phyloP scores from a whole-genome alignment of 2,797 vertebrate genomes.

The Phoebastria nigripes region DNA sequence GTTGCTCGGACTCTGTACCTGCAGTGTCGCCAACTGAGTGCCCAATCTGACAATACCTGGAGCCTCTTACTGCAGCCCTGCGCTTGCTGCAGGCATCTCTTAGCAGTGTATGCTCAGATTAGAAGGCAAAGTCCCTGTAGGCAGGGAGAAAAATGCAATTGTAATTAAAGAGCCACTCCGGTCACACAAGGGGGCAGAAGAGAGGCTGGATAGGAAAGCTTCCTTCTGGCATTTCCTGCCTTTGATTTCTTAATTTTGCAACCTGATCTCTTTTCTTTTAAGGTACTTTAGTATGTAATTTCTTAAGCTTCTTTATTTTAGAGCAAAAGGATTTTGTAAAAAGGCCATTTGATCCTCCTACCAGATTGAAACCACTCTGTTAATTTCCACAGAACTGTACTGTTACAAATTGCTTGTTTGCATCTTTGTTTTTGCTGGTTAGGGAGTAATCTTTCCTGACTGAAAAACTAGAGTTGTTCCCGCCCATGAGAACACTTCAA shows the following conservation, averaged over 20 bases:
- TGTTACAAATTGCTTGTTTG: background rate
- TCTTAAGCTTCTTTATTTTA: constrained; percentile 9
- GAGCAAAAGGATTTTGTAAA: background rate
- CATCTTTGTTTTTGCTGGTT: background rate
- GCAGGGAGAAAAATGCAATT: accelerated
- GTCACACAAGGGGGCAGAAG: background rate
- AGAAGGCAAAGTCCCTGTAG: too few species aligned
- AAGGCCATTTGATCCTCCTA: constrained; percentile 7
- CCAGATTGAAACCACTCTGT: background rate
- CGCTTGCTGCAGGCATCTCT: background rate
- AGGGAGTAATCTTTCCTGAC: background rate
- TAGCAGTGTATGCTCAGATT: accelerated
- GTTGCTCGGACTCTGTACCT: background rate
- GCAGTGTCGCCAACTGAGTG: accelerated
- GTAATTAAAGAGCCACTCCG: accelerated
- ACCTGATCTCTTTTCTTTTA: background rate
- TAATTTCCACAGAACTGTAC: background rate
- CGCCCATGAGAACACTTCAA: background rate
- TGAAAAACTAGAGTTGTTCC: background rate
- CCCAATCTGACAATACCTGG: background rate
- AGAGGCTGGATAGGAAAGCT: background rate
- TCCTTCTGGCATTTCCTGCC: constrained; percentile 11
- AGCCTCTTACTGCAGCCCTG: background rate
- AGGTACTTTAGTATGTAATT: background rate
- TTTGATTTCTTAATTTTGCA: background rate